These are phyloP conservation scores for Aspiorhynchus laticeps DNA, from an alignment of 2,113 vertebrate genomes.

Conservation along the genomic window DNA sequence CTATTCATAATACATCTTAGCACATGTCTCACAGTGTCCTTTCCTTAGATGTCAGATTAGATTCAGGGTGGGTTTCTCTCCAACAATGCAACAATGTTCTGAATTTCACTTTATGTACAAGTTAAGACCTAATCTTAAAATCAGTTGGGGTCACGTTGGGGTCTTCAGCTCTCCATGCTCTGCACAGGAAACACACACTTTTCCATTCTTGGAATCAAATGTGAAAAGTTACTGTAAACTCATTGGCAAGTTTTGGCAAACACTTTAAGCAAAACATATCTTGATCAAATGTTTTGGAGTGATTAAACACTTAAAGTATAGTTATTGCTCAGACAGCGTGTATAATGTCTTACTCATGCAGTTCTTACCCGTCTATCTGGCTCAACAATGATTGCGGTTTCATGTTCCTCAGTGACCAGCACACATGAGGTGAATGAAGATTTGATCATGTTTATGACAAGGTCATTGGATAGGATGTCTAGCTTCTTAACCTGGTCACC, in stretches of 20 bases:
- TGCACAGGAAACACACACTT: not conserved
- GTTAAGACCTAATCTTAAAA: not conserved
- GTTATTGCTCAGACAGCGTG: too few species aligned
- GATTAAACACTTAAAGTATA: not conserved
- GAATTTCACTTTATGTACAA: not conserved
- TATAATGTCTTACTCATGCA: not conserved
- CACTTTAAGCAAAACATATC: not conserved
- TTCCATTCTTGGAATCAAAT: not conserved
- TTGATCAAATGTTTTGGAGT: not conserved
- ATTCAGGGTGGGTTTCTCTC: not conserved
- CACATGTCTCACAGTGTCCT: not conserved
- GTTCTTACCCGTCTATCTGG: conserved; percentile 80
- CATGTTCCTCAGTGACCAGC: conserved; percentile 93
- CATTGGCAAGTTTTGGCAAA: not conserved
- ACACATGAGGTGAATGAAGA: conserved; percentile 93
- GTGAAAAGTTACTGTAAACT: not conserved
- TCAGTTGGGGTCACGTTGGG: not conserved
- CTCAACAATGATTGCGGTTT: conserved; percentile 89
- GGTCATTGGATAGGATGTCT: conserved; percentile 93
- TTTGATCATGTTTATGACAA: conserved; percentile 94
- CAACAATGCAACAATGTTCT: not conserved
- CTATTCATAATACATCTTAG: not conserved
- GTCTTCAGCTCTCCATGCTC: not conserved
- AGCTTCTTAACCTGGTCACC: conserved; percentile 97
- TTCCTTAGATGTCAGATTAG: not conserved